Conservation (phyloP, 2,797 vertebrate genomes). For the Pseudochromis fuscus region DNA sequence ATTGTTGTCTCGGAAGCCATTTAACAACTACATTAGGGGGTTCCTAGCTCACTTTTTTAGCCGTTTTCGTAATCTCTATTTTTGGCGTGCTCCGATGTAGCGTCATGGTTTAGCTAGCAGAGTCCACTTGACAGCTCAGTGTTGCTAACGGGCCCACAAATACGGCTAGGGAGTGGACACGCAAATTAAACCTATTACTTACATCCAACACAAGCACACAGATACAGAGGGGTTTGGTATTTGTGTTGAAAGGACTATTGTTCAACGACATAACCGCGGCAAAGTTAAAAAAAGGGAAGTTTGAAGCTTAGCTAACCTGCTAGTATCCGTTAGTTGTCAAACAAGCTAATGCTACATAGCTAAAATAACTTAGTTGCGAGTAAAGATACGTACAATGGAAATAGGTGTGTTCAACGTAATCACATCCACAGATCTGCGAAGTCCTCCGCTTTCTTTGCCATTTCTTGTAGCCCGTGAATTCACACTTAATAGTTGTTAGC, state of each 20-base stretch:
- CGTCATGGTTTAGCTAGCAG: conserved; percentile 36
- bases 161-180: not conserved
- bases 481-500: conserved; percentile 18
- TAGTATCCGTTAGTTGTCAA: conserved; percentile 3
- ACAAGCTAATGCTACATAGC: conserved; percentile 18
- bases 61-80: conserved; percentile 50
- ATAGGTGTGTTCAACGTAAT: conserved; percentile 3
- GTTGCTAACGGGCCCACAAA: conserved; percentile 42
- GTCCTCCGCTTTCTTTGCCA: conserved; percentile 63
- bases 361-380: not conserved
- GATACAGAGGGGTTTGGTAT: fast-evolving
- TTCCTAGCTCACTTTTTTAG: not conserved
- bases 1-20: too few species aligned
- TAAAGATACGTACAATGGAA: conserved; percentile 55
- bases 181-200: not conserved
- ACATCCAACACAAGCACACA: not conserved
- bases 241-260: too few species aligned
- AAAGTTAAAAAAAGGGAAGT: conserved; percentile 61
- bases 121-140: conserved; percentile 46
- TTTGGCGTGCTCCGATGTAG: conserved; percentile 7
- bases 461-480: conserved; percentile 33
- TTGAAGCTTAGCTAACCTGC: conserved; percentile 30
- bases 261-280: not conserved
- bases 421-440: conserved; percentile 38
- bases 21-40: fast-evolving